Percentiles rank a stretch among this genome's conserved stretches.
phyloP scores from a whole-genome alignment of 1,140 invertebrate species.

The Trachelipus rathkii region DNA sequence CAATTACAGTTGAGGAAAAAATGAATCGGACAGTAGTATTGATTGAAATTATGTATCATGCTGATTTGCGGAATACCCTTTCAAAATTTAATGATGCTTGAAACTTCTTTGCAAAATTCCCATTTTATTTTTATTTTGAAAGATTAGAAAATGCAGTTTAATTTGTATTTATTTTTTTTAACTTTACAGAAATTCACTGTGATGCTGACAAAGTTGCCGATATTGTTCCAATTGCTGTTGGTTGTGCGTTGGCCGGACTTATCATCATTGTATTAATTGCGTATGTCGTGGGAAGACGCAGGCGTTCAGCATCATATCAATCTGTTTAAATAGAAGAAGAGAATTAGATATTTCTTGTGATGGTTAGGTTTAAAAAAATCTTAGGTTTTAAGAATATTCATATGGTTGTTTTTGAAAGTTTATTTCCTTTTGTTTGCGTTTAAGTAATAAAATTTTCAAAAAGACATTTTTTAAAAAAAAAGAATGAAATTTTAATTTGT shows the following conservation, averaged over 20 bases:
- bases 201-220: constrained; percentile 67
- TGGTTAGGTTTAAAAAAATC: background rate
- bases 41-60: too few species aligned
- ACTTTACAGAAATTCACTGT: constrained; percentile 65
- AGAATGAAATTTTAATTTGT: too few species aligned
- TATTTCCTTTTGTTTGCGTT: too few species aligned
- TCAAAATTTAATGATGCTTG: too few species aligned
- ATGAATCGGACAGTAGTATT: too few species aligned
- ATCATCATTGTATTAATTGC: constrained; percentile 88
- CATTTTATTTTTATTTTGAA: too few species aligned
- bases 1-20: too few species aligned
- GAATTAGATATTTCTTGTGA: background rate
- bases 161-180: background rate
- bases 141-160: background rate
- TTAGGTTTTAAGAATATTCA: background rate
- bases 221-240: constrained; percentile 93
- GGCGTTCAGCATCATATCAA: constrained; percentile 75
- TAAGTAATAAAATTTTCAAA: too few species aligned
- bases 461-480: too few species aligned
- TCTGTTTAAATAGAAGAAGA: constrained; percentile 64
- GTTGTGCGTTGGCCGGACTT: constrained; percentile 78
- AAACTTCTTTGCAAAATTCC: too few species aligned
- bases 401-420: too few species aligned
- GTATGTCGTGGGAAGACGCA: constrained; percentile 82
- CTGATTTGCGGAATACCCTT: too few species aligned